phyloP scores from a whole-genome alignment of 2,113 vertebrate species.

The Mystacornis crossleyi region DNA sequence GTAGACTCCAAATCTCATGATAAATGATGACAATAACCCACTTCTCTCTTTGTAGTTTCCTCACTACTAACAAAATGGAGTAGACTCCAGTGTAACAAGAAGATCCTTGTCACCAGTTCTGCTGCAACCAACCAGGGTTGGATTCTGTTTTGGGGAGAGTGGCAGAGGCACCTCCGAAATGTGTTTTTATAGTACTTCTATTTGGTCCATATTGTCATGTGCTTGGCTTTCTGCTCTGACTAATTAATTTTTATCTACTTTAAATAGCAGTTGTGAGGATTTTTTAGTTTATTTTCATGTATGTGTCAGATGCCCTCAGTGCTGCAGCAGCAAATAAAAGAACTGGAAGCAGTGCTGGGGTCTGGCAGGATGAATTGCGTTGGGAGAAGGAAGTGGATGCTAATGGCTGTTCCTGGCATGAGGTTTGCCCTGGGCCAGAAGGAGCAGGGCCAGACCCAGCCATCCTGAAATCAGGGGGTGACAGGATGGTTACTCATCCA shows the following conservation, averaged over 20 bases:
- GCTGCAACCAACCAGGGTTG: background rate
- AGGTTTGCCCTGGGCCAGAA: background rate
- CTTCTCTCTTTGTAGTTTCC: background rate
- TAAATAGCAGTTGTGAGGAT: background rate
- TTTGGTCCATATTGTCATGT: background rate
- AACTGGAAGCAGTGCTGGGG: background rate
- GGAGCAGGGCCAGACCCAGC: background rate
- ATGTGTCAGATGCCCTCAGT: background rate
- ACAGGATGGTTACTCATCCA: background rate
- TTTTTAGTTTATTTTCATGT: background rate
- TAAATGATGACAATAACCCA: background rate
- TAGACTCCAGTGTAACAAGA: background rate
- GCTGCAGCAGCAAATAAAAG: background rate
- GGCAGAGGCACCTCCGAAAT: accelerated
- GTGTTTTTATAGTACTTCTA: background rate
- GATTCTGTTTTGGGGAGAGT: background rate
- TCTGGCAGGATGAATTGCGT: background rate
- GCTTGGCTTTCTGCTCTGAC: background rate
- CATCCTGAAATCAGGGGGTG: background rate
- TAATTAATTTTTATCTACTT: background rate
- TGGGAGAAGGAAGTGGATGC: accelerated
- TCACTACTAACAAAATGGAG: background rate
- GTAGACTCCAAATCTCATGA: background rate
- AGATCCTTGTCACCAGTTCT: background rate
- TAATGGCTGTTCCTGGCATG: background rate